Base-by-base conservation (phyloP, 37 sponge, comb jelly and placozoan species). In the Petrosia ficiformis region DNA sequence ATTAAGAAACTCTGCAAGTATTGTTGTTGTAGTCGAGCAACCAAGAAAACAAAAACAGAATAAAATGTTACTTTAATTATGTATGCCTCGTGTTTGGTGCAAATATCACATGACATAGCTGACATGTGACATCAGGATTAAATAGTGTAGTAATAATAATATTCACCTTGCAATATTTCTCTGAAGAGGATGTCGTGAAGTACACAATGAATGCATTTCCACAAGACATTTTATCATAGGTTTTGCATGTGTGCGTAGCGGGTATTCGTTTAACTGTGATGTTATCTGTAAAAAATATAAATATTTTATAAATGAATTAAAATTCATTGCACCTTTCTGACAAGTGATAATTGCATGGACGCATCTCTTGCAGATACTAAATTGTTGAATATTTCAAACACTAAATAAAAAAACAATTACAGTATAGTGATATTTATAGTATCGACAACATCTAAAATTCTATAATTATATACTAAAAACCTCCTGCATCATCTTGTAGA, bases 151-250 rank as follows among this genome's bases (percentile, higher is more conserved):
- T n/a, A n/a, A n/a, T n/a, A n/a, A n/a, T n/a, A n/a, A n/a, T n/a
- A 4, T 1, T 66, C 40, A 82, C 88, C 83, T 82, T 4, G 63
- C 59, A 39, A 88, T 37, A 59, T 80, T 66, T 26, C 89, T 42
- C 72, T 88, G 89, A 1, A 88, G 71, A 33, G 89, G 83, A 42
- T 88, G 89, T 0, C 89, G 31, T 1, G 79, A 73, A 16, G 48
- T 2, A 38, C 89, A 88, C 21, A 52, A 21, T 1, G 89, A 73
- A 41, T 88, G 84, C 74, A 88, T 78, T 38, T 68, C 83, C 19
- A 78, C 80, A 24, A 88, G 65, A n/a, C n/a, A n/a, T n/a, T n/a
- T n/a, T n/a, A n/a, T n/a, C 6, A 79, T 66, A 34, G 19, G 21
- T 34, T 75, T 28, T 11, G 35, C 14, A 19, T 48, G 10, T 16